A percentile compares a stretch with the other conserved stretches of the same genome.
phyloP scores from a whole-genome alignment of 2,113 vertebrate species.

The Pimephales promelas region DNA sequence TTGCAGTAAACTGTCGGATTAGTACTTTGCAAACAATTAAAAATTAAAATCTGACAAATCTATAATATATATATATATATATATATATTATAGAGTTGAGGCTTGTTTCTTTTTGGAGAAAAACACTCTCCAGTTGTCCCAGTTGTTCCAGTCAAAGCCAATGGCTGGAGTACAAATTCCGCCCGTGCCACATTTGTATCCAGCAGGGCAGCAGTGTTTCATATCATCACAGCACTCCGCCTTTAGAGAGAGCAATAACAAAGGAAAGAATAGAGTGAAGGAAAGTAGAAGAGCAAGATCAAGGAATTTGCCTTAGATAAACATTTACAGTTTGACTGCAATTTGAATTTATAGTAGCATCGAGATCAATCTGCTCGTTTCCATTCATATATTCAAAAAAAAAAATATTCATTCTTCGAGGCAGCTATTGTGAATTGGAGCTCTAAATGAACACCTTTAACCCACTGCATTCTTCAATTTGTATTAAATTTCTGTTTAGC shows the following conservation, averaged over 20 bases:
- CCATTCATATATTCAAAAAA: background rate
- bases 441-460: background rate
- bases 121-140: constrained; percentile 60
- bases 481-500: background rate
- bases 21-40: background rate
- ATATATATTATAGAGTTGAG: constrained; percentile 25
- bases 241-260: constrained; percentile 57
- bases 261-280: background rate
- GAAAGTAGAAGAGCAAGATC: background rate
- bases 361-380: background rate
- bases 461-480: background rate
- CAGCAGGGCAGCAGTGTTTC: constrained; percentile 68
- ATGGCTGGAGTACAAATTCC: constrained; percentile 54
- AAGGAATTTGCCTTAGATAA: background rate
- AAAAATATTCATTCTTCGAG: background rate
- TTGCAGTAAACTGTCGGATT: background rate
- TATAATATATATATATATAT: too few species aligned
- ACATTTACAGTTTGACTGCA: background rate
- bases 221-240: constrained; percentile 75
- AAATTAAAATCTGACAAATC: background rate
- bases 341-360: background rate
- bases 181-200: constrained; percentile 45
- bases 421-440: background rate
- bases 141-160: constrained; percentile 56
- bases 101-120: constrained; percentile 59